A percentile compares a stretch with the other conserved stretches of the same genome.
These are phyloP conservation scores for Capreolus pygargus DNA, from an alignment of 2,113 vertebrate species.

Conservation along the genomic window DNA sequence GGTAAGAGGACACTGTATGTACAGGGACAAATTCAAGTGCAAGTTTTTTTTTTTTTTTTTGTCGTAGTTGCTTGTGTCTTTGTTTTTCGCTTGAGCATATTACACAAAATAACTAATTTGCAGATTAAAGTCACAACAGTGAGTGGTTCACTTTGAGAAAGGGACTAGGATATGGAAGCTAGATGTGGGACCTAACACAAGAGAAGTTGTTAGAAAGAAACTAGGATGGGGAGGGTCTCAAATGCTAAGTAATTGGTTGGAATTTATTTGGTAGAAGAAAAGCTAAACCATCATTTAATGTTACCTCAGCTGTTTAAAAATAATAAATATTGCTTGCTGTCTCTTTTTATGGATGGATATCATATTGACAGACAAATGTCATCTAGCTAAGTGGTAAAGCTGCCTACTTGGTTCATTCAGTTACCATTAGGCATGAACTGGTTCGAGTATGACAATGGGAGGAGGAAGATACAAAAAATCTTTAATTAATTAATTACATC, in stretches of 20 bases:
- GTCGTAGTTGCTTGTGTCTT: not conserved
- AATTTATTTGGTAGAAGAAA: slow-evolving; percentile 16
- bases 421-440: not conserved
- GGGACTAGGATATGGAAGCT: not conserved
- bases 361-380: not conserved
- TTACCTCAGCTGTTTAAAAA: not conserved
- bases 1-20: not conserved
- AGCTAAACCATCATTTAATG: not conserved
- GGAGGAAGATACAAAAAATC: not conserved
- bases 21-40: not conserved
- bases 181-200: not conserved
- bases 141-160: not conserved
- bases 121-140: not conserved
- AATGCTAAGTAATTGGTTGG: not conserved
- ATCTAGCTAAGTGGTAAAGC: not conserved
- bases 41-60: not conserved
- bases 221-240: not conserved
- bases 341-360: not conserved
- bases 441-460: not conserved
- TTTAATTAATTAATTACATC: not conserved
- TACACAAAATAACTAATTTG: not conserved
- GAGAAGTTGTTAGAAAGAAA: not conserved
- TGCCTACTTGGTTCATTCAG: not conserved
- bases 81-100: not conserved
- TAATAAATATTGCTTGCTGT: not conserved